These are phyloP conservation scores for Syritta pipiens DNA, from an alignment of 2,888 invertebrate species.

Conservation along the genomic window DNA sequence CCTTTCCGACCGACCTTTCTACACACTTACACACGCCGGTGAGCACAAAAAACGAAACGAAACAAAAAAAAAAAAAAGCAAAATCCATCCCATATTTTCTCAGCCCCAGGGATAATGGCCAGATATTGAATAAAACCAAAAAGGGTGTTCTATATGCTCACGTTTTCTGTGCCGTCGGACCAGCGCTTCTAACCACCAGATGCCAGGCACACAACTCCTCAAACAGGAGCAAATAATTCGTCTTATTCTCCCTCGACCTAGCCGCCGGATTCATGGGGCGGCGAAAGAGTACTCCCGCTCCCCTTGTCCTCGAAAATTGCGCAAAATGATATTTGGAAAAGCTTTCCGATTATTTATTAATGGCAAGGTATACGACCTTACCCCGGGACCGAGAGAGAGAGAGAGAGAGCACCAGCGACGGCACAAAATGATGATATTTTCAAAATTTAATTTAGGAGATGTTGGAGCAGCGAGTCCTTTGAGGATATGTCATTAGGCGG, in stretches of 20 bases:
- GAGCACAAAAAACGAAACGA: conserved; percentile 14
- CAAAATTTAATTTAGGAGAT: conserved; percentile 62
- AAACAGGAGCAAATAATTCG: conserved; percentile 60
- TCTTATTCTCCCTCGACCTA: conserved; percentile 42
- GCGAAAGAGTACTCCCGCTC: conserved; percentile 27
- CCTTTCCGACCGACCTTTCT: conserved; percentile 41
- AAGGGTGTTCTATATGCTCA: conserved; percentile 42
- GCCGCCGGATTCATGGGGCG: conserved; percentile 4
- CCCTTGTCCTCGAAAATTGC: conserved; percentile 43
- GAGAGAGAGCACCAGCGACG: too few species aligned
- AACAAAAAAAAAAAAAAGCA: conserved; percentile 21
- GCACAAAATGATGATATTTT: conserved; percentile 52
- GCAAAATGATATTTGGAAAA: conserved; percentile 57
- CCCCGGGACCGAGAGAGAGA: too few species aligned
- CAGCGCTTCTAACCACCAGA: conserved; percentile 36
- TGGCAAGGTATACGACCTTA: conserved; percentile 42
- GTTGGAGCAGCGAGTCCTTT: conserved; percentile 45
- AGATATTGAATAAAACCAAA: conserved; percentile 63
- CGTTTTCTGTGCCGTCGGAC: conserved; percentile 3
- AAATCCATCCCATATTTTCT: conserved; percentile 60
- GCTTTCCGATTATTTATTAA: conserved; percentile 60
- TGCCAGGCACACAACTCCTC: conserved; percentile 38
- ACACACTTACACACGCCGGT: conserved; percentile 1
- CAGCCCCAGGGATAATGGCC: conserved; percentile 55
- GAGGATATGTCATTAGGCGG: conserved; percentile 46